Base-by-base conservation (phyloP, 2,888 invertebrate species). In the Dyspetes luteomarginatus region DNA sequence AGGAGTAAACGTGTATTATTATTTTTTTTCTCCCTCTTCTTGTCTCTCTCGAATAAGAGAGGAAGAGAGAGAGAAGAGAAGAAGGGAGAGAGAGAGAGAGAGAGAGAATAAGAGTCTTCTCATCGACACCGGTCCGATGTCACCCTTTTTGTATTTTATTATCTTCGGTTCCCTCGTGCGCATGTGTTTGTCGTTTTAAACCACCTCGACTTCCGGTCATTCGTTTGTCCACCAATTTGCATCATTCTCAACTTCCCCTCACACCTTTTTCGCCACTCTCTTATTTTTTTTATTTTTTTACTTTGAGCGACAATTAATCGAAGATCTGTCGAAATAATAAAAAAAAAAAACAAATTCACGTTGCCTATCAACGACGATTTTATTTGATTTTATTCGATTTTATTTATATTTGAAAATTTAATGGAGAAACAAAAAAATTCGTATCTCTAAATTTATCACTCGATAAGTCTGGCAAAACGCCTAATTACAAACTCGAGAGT, bases 381-480 rank as follows among this genome's bases (percentile, higher is more conserved):
- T 17, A 24, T 62, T 12, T 12, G 24, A 15, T 36, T n/a, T 12
- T 15, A 28, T 19, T n/a, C n/a, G n/a, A n/a, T n/a, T n/a, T n/a
- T n/a, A n/a, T n/a, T n/a, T n/a, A n/a, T n/a, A n/a, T n/a, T n/a
- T n/a, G n/a, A n/a, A n/a, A n/a, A n/a, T n/a, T n/a, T n/a, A n/a
- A n/a, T n/a, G n/a, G n/a, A n/a, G n/a, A n/a, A 24, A 1, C 4
- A 22, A 56, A 36, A 72, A 67, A 71, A 52, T 26, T 30, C 24
- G 55, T 19, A 43, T 60, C 56, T 43, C 17, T n/a, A 50, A 41
- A 26, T 56, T 64, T 73, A 50, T 22, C n/a, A 7, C 19, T 77
- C 72, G 24, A 67, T 60, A 45, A 60, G 71, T 67, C 56, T 81
- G 80, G 73, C 77, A 77, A 73, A 36, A 48, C 55, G 77, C 81